Conservation (phyloP, 2,888 invertebrate species). For the Aleiodes testaceus region DNA sequence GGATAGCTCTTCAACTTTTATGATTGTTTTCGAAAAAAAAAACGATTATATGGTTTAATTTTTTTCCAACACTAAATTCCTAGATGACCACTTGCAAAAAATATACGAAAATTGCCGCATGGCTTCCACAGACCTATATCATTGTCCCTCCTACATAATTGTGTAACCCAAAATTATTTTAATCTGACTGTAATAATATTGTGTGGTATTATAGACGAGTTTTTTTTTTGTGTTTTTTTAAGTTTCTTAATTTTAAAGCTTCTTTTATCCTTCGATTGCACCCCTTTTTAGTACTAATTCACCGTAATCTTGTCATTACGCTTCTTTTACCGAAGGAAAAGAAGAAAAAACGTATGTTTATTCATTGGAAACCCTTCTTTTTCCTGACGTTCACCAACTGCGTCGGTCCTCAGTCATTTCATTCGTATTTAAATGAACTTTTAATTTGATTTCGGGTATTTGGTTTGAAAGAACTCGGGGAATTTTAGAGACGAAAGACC, state of each 20-base stretch:
- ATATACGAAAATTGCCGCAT: conserved; percentile 34
- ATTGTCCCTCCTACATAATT: conserved; percentile 22
- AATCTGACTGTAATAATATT: conserved; percentile 57
- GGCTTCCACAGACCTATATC: conserved; percentile 17
- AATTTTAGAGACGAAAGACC: conserved; percentile 38
- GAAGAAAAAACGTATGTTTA: conserved; percentile 55
- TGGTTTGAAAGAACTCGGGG: conserved; percentile 58
- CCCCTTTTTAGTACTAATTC: conserved; percentile 54
- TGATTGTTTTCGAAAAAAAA: too few relatives aligned
- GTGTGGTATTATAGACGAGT: conserved; percentile 41
- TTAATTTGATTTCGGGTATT: conserved; percentile 64
- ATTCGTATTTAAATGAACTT: conserved; percentile 63
- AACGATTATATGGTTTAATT: not conserved
- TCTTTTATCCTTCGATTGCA: conserved; percentile 31
- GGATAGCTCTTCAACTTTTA: too few relatives aligned
- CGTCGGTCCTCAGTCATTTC: conserved; percentile 55
- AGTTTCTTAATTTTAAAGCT: not conserved
- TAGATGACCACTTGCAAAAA: conserved; percentile 31
- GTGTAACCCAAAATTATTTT: conserved; percentile 54
- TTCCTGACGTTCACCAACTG: conserved; percentile 14
- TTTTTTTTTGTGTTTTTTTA: too few relatives aligned
- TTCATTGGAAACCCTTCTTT: conserved; percentile 60
- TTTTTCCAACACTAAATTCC: conserved; percentile 6
- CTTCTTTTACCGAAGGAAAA: conserved; percentile 41
- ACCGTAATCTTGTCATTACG: conserved; percentile 63